Percentiles rank a stretch among this genome's conserved stretches.
These are phyloP conservation scores for Steinernema carpocapsae DNA, from an alignment of 2,888 invertebrate species.

Conservation along the genomic window DNA sequence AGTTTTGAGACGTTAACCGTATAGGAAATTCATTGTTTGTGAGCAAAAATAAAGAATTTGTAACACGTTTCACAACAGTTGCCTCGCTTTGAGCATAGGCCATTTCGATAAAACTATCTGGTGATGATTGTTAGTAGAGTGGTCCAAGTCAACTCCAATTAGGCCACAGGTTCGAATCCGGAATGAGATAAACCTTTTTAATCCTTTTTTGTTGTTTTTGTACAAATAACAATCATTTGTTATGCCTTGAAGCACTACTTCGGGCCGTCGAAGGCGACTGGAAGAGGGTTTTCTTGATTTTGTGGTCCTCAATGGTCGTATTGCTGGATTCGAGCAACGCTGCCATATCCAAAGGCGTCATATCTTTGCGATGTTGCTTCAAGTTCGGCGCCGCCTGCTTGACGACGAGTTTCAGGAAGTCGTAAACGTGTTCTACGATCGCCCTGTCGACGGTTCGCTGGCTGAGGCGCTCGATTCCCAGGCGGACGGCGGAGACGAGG, in stretches of 20 bases:
- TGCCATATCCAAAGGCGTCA: constrained; percentile 21
- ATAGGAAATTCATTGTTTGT: too few species aligned
- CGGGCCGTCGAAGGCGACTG: constrained; percentile 24
- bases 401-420: constrained; percentile 24
- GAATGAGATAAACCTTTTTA: too few species aligned
- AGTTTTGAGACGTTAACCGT: too few species aligned
- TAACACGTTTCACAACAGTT: too few species aligned
- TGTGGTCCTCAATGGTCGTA: constrained; percentile 27
- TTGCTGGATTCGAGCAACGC: constrained; percentile 9
- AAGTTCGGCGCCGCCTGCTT: background rate
- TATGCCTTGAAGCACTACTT: constrained; percentile 13
- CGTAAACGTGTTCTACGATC: constrained; percentile 24
- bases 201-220: too few species aligned
- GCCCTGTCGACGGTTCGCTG: constrained; percentile 21
- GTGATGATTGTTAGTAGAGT: too few species aligned
- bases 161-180: too few species aligned
- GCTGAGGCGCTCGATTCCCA: constrained; percentile 24
- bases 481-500: constrained; percentile 14
- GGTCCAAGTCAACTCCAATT: too few species aligned
- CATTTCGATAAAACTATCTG: too few species aligned
- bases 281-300: constrained; percentile 31
- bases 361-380: constrained; percentile 1
- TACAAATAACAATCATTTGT: too few species aligned
- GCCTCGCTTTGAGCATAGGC: too few species aligned
- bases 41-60: too few species aligned